phyloP scores from a whole-genome alignment of 2,113 vertebrate genomes.

The Chlamydotis undulata region DNA sequence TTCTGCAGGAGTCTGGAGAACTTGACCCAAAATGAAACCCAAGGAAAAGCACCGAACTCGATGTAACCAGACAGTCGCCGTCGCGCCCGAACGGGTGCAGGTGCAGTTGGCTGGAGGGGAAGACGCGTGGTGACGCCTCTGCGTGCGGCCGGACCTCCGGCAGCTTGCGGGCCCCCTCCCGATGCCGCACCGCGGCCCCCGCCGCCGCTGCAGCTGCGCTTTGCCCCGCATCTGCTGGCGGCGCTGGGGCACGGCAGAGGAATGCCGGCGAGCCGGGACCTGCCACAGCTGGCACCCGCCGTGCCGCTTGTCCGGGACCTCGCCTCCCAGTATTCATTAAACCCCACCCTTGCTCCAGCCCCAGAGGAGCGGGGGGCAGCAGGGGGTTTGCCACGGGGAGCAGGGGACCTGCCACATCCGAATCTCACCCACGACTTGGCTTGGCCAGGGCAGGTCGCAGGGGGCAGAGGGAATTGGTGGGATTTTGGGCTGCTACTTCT shows the following conservation, averaged over 20 bases:
- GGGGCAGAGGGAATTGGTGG: neutral
- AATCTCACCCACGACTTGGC: fast-evolving
- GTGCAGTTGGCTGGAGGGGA: neutral
- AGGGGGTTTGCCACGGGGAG: neutral
- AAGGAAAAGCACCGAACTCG: fast-evolving
- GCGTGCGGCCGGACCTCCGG: fast-evolving
- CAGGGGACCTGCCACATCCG: fast-evolving
- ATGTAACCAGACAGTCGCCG: fast-evolving
- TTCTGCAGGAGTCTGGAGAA: neutral
- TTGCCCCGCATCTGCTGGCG: neutral
- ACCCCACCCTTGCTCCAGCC: neutral
- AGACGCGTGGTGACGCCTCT: fast-evolving
- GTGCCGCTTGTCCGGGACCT: neutral
- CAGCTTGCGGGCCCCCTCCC: neutral
- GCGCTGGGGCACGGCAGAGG: neutral
- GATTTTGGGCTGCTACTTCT: neutral
- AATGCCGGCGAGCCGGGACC: slow-evolving; percentile 21
- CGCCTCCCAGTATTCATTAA: neutral
- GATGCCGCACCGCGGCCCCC: neutral
- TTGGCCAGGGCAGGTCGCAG: neutral
- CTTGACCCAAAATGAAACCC: neutral
- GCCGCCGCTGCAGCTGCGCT: neutral
- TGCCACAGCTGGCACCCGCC: slow-evolving; percentile 1
- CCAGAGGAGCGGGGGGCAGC: neutral
- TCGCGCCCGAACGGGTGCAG: fast-evolving